Evolutionary conservation across 2,797 vertebrate species (phyloP).

Genomic region (Chanos chanos): DNA sequence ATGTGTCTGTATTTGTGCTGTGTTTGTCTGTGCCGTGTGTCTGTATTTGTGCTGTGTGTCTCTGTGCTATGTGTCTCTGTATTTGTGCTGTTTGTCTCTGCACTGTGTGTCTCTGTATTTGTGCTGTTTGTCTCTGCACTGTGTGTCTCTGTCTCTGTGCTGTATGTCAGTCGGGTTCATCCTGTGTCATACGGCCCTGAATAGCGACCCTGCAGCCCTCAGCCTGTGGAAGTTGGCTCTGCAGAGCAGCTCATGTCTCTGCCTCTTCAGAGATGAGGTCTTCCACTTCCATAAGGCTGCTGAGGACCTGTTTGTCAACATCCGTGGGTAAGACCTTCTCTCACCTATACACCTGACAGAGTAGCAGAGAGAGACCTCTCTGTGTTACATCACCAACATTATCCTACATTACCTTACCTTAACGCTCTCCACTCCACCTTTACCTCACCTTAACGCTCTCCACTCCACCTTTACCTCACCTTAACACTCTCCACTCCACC

Average conservation of each 20-base stretch:
- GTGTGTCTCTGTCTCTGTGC: not conserved
- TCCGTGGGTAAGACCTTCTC: slow-evolving; percentile 78
- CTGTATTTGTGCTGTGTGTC: not conserved
- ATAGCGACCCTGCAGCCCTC: slow-evolving; percentile 85
- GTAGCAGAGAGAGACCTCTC: no score
- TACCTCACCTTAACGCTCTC: no score
- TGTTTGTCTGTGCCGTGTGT: no score
- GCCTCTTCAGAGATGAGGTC: slow-evolving; percentile 95
- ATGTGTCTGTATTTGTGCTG: no score
- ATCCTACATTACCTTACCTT: no score
- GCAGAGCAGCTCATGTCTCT: slow-evolving; percentile 96
- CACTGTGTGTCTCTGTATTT: not conserved
- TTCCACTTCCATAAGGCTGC: slow-evolving; percentile 98
- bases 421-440: no score
- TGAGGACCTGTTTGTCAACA: slow-evolving; percentile 96
- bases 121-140: not conserved
- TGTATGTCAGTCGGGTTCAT: slow-evolving; percentile 87
- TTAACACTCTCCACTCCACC: no score
- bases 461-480: no score
- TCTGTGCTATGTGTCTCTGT: not conserved
- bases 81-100: no score
- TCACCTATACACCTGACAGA: not conserved
- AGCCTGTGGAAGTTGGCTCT: slow-evolving; percentile 96
- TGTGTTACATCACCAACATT: no score
- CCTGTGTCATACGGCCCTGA: slow-evolving; percentile 90